Percentiles rank a stretch among this genome's conserved stretches.
Conservation (phyloP, 2,797 vertebrate genomes). For the Tauraco hartlaubi region DNA sequence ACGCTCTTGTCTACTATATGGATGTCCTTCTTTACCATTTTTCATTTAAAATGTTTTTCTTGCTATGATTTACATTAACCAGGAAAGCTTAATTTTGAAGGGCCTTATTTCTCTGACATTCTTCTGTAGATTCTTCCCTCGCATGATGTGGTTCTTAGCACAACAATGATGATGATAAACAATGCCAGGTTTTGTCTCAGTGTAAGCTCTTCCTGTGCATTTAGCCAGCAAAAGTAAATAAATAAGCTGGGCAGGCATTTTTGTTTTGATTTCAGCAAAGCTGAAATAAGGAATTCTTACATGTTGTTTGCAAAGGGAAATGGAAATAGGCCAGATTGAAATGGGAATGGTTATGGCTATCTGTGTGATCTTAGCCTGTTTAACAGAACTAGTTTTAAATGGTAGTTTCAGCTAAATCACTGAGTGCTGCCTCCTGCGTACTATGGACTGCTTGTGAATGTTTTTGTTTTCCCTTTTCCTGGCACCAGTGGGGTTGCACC, state of each 20-base stretch:
- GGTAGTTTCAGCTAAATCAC: neutral
- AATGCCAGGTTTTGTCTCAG: neutral
- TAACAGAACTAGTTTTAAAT: neutral
- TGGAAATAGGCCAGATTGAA: neutral
- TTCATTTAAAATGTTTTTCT: neutral
- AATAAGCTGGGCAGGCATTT: neutral
- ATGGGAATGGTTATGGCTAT: neutral
- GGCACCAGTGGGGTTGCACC: neutral
- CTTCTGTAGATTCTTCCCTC: neutral
- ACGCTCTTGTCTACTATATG: neutral
- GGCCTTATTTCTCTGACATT: neutral
- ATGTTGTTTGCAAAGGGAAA: neutral
- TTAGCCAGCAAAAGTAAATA: neutral
- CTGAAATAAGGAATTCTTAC: neutral
- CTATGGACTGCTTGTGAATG: neutral
- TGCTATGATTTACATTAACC: neutral
- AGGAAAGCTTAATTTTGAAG: neutral
- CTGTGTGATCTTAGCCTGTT: neutral
- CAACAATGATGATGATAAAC: neutral
- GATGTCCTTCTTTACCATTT: neutral
- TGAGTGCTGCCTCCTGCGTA: neutral
- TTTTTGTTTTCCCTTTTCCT: neutral
- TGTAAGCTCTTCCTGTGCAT: neutral
- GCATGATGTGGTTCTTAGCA: neutral
- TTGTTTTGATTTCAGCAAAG: neutral